Conservation (phyloP, 2,888 invertebrate genomes). For the Gonocerus acuteangulatus region DNA sequence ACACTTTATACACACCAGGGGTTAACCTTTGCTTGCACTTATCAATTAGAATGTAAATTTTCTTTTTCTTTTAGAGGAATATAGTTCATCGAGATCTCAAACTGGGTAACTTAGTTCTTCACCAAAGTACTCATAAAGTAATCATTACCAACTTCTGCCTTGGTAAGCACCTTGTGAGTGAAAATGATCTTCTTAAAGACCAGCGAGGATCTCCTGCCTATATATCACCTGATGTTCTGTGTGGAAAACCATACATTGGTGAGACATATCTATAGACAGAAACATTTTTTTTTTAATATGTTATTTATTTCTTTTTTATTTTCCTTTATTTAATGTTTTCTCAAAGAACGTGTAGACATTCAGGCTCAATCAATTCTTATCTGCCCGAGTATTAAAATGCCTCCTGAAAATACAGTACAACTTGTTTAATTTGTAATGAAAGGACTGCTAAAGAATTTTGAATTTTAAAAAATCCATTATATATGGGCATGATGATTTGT, state of each 20-base stretch:
- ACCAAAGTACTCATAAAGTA: conserved; percentile 57
- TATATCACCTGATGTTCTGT: conserved; percentile 70
- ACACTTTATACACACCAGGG: too few species aligned
- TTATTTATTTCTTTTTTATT: background rate
- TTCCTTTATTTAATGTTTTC: background rate
- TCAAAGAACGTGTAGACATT: background rate
- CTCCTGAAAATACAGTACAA: too few species aligned
- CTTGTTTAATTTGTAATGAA: too few species aligned
- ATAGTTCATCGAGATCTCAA: conserved; percentile 72
- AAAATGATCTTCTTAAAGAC: conserved; percentile 62
- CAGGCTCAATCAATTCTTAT: background rate
- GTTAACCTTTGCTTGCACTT: too few species aligned
- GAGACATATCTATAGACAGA: too few species aligned
- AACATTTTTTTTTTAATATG: background rate
- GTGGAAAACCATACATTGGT: conserved; percentile 67
- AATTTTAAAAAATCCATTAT: too few species aligned
- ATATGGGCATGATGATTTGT: too few species aligned
- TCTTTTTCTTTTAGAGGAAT: conserved; percentile 63
- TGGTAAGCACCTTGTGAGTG: conserved; percentile 65
- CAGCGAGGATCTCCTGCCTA: conserved; percentile 74
- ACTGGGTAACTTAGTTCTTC: conserved; percentile 66
- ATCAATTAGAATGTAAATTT: too few species aligned
- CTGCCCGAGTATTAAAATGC: too few species aligned
- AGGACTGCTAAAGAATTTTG: too few species aligned
- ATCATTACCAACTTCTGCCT: conserved; percentile 69